phyloP scores from a whole-genome alignment of 2,113 vertebrate species.

The Syngnathus scovelli region DNA sequence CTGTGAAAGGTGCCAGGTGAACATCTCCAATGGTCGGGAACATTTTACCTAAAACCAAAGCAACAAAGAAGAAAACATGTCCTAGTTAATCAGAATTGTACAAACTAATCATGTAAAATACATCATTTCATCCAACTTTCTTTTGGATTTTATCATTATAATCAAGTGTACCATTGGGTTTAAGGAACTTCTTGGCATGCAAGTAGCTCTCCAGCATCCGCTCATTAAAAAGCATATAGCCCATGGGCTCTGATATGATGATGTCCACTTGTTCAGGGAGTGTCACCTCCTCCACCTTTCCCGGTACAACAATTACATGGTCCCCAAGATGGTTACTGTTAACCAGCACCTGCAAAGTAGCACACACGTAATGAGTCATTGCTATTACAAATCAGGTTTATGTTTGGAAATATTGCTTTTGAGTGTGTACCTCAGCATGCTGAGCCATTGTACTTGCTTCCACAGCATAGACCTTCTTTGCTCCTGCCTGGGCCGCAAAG shows the following conservation, averaged over 20 bases:
- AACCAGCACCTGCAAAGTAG: conserved; percentile 78
- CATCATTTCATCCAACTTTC: neutral
- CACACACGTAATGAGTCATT: neutral
- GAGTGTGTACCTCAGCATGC: conserved; percentile 81
- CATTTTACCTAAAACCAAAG: conserved; percentile 81
- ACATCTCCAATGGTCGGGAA: conserved; percentile 95
- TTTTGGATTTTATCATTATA: neutral
- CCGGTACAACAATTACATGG: conserved; percentile 86
- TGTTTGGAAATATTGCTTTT: neutral
- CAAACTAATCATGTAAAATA: neutral
- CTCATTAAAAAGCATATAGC: conserved; percentile 97
- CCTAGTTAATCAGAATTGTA: neutral
- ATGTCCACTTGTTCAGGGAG: conserved; percentile 93
- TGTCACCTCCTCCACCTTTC: conserved; percentile 91
- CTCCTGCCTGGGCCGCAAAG: conserved; percentile 91
- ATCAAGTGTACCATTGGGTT: conserved; percentile 75
- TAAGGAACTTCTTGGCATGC: conserved; percentile 94
- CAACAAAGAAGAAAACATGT: neutral
- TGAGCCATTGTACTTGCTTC: conserved; percentile 97
- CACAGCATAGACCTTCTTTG: conserved; percentile 91
- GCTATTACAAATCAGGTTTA: neutral
- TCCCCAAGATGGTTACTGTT: conserved; percentile 90
- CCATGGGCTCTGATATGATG: conserved; percentile 96
- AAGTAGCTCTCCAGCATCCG: conserved; percentile 96
- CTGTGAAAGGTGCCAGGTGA: conserved; percentile 91